These are phyloP conservation scores for Folsomia manolachei DNA, from an alignment of 2,888 invertebrate species.

Conservation along the genomic window DNA sequence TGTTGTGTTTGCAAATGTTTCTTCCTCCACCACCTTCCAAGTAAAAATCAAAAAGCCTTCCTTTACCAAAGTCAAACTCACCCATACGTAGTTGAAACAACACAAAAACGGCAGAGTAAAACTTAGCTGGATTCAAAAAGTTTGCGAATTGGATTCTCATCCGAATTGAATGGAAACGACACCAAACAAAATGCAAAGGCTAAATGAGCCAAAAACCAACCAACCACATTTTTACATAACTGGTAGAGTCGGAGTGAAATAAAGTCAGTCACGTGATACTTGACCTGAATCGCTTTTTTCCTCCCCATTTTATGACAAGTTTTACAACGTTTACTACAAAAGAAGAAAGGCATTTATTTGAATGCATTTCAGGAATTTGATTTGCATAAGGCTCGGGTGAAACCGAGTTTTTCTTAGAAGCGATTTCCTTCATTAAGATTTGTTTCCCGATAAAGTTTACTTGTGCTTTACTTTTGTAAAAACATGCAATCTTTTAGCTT, in stretches of 20 bases:
- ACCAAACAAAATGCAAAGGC: too few relatives aligned
- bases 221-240: too few relatives aligned
- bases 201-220: too few relatives aligned
- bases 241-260: too few relatives aligned
- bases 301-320: not conserved
- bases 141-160: too few relatives aligned
- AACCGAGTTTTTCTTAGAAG: not conserved
- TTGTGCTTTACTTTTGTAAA: not conserved
- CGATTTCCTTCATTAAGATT: not conserved
- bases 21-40: not conserved
- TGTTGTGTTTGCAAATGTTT: constrained; percentile 5
- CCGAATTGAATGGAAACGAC: too few relatives aligned
- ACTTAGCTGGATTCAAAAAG: too few relatives aligned
- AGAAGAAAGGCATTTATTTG: too few relatives aligned
- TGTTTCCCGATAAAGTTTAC: not conserved
- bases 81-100: too few relatives aligned
- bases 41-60: not conserved
- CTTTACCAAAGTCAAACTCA: too few relatives aligned
- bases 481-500: not conserved
- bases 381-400: not conserved
- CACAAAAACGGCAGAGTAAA: too few relatives aligned
- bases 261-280: not conserved
- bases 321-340: not conserved
- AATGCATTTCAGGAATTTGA: not conserved
- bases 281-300: not conserved